Base-by-base conservation (phyloP, 2,797 vertebrate genomes). In the Sitta carolinensis region DNA sequence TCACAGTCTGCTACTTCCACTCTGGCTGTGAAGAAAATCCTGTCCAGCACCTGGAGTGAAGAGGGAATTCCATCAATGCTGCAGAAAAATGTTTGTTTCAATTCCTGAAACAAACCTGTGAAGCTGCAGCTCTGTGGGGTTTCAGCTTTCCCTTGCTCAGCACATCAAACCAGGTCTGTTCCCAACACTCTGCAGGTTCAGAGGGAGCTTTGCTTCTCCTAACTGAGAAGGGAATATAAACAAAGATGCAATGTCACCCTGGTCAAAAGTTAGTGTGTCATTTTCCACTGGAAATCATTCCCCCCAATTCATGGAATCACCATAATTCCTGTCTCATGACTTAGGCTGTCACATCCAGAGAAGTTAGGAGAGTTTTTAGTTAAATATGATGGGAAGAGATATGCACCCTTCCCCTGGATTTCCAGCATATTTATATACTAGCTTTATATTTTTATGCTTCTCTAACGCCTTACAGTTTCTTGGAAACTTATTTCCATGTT, bases 271-370 rank as follows among this genome's bases (percentile, higher is more conserved):
- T 5, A 12, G 5, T 27, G 19, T 21, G 3, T 57, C 10, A 10
- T 27, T 69, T 90, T 68, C 23, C 14, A 4, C 8, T 61, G 21
- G 50, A 69, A 94, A 72, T 45, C 8, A 16, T 26, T 72, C 51
- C 52, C 61, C 54, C 5, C 7, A 5, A 14, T 55, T 68, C 13
- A 27, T 30, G n/a, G 32, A 68, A 62, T 87, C 40, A 36, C 6
- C 1, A 0, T 8, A 17, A 40, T 38, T 54, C 63, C 47, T 38
- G 38, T 40, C 40, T 72, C 2, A 0, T 30, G n/a, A 9, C 4
- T 36, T 36, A 36, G 36, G 36, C 36, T 36, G 36, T 36, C 36
- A 36, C 36, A 36, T 36, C 36, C 36, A 36, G 1, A 34, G 30
- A 63, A 36, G 16, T 63, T 9, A 34, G 26, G 14, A 17, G 22